Evolutionary conservation across 2,888 invertebrate genomes (phyloP), one percentile per base, ranked within the genome.

Genomic region (Cremastinae sp.): DNA sequence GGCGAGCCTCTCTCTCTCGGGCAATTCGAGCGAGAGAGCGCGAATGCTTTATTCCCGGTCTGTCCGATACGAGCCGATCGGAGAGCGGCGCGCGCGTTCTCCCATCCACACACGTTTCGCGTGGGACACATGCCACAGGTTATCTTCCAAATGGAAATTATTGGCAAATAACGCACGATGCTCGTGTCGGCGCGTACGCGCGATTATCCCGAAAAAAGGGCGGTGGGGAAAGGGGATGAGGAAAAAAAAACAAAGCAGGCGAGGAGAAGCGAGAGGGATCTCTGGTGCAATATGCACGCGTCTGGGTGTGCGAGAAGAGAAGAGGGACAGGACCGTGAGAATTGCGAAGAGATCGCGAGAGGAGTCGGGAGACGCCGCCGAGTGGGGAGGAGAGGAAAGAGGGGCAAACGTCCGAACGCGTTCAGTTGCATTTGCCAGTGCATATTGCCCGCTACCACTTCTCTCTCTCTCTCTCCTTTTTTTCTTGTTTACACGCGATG

Each of bases 401-500:
- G 38, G 45, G 45, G 28, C 18, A 54, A 36, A 62, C 20, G 36
- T 9, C 58, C 10, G 43, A 76, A 69, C 73, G 76, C 73, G 76
- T 59, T 76, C 66, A 62, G 73, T 73, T 76, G 76, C 76, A 76
- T 76, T 76, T 53, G 64, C 45, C 76, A 59, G 73, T 76, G 74
- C 66, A 71, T 77, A 65, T 74, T 66, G 64, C 58, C 66, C 64
- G 69, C 66, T 68, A 28, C 43, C 56, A 58, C 56, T 28, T 70
- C 66, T 69, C 65, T 72, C 68, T 56, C 54, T 53, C 68, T 73
- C 58, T 65, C 51, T 47, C 58, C 62, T 72, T 61, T 54, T 49
- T 61, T 65, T 71, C 36, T 62, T 62, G 74, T 65, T 28, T 65
- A 74, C 75, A 79, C 79, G 77, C 81, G 80, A 82, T 82, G 78